phyloP scores from a whole-genome alignment of 2,797 vertebrate species.

The Tragopan temminckii region DNA sequence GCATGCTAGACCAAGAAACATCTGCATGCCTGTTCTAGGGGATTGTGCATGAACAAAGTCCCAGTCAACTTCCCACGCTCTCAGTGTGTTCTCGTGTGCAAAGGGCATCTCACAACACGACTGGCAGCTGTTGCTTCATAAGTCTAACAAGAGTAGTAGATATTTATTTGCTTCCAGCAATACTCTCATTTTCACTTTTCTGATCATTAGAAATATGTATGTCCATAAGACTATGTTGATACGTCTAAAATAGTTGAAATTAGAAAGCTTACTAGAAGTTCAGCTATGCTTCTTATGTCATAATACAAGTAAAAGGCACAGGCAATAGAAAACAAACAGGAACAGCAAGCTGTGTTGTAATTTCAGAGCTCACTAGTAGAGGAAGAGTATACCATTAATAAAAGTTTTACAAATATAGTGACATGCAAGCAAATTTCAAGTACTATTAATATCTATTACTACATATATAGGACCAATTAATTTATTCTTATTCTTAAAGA shows the following conservation, averaged over 20 bases:
- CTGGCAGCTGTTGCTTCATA: neutral
- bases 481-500: slow-evolving; percentile 13
- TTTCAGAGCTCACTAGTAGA: neutral
- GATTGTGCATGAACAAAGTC: rapidly evolving
- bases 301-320: rapidly evolving
- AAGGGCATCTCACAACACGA: neutral
- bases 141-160: neutral
- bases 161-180: neutral
- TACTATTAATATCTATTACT: neutral
- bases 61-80: neutral
- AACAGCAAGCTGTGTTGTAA: neutral
- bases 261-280: neutral
- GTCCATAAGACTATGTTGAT: neutral
- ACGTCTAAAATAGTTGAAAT: neutral
- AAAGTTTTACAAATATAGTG: neutral
- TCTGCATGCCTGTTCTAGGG: rapidly evolving
- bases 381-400: neutral
- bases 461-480: neutral
- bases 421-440: neutral
- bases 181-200: neutral
- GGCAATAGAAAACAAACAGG: neutral
- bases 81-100: neutral
- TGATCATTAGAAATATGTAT: neutral
- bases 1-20: rapidly evolving
- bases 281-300: neutral